Evolutionary conservation across 2,888 invertebrate species (phyloP).

Genomic region (Pyrrhosoma nymphula): DNA sequence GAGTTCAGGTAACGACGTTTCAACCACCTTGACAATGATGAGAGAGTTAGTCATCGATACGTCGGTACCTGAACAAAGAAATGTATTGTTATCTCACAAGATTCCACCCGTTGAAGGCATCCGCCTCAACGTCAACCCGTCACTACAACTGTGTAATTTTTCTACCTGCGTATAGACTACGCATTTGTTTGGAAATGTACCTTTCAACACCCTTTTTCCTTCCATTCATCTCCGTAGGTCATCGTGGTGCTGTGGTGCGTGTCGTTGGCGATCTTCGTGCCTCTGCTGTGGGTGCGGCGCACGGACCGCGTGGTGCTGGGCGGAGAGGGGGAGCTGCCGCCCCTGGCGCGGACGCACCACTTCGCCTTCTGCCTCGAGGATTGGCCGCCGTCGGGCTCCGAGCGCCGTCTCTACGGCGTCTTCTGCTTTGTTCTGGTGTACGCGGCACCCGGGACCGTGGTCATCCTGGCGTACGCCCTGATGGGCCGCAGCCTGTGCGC

Average conservation of each 20-base stretch:
- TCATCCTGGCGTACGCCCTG: conserved; percentile 80
- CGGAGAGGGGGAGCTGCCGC: conserved; percentile 72
- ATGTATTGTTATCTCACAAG: too few species aligned
- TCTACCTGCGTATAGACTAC: neutral
- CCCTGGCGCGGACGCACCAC: conserved; percentile 73
- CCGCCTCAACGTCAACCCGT: too few species aligned
- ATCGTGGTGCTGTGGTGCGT: conserved; percentile 84
- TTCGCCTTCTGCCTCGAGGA: conserved; percentile 84
- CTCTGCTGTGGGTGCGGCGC: conserved; percentile 80
- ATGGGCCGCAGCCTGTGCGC: conserved; percentile 87
- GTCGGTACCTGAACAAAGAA: too few species aligned
- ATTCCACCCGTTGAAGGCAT: too few species aligned
- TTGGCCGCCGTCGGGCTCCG: conserved; percentile 81
- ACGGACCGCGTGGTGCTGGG: conserved; percentile 73
- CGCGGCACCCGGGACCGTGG: conserved; percentile 83
- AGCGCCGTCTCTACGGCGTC: conserved; percentile 83
- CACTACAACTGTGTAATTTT: too few species aligned
- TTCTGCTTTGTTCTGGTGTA: conserved; percentile 88
- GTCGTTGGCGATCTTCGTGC: conserved; percentile 84
- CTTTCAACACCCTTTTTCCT: neutral
- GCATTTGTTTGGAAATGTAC: neutral
- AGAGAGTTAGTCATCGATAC: too few species aligned
- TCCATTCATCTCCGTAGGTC: conserved; percentile 73
- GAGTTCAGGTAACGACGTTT: too few species aligned
- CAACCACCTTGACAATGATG: too few species aligned